phyloP scores from a whole-genome alignment of 2,797 vertebrate genomes.

The Acanthurus lineatus region DNA sequence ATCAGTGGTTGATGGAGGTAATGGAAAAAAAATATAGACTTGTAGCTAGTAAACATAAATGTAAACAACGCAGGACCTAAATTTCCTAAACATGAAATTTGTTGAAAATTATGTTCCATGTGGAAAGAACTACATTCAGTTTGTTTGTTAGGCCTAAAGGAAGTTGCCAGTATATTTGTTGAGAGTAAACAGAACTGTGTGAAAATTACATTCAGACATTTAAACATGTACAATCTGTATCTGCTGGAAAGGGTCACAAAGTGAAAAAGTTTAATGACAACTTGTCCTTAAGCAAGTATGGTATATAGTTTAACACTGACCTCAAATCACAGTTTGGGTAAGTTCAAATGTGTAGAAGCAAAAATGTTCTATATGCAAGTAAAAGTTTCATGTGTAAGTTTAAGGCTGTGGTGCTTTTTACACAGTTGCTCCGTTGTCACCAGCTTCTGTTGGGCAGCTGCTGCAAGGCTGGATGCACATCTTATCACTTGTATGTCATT shows the following conservation, averaged over 20 bases:
- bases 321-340: slow-evolving; percentile 39
- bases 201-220: too few relatives aligned
- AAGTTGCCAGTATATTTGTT: not conserved
- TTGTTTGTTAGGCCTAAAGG: not conserved
- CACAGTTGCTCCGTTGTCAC: slow-evolving; percentile 3
- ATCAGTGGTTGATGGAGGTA: not conserved
- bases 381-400: too few relatives aligned
- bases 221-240: not conserved
- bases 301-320: slow-evolving; percentile 26
- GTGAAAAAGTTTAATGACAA: not conserved
- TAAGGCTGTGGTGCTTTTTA: not conserved
- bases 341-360: slow-evolving; percentile 23
- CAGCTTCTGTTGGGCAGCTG: not conserved
- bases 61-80: not conserved
- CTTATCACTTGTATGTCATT: not conserved
- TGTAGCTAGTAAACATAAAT: not conserved
- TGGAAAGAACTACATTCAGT: not conserved
- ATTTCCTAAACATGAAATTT: too few relatives aligned
- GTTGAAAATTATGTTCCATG: not conserved
- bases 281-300: slow-evolving; percentile 11
- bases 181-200: not conserved
- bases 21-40: too few relatives aligned
- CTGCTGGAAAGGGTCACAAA: not conserved
- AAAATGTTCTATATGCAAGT: slow-evolving; percentile 26
- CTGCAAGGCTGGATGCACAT: not conserved